Conservation (phyloP, 1,140 invertebrate genomes). For the Papilio machaon region DNA sequence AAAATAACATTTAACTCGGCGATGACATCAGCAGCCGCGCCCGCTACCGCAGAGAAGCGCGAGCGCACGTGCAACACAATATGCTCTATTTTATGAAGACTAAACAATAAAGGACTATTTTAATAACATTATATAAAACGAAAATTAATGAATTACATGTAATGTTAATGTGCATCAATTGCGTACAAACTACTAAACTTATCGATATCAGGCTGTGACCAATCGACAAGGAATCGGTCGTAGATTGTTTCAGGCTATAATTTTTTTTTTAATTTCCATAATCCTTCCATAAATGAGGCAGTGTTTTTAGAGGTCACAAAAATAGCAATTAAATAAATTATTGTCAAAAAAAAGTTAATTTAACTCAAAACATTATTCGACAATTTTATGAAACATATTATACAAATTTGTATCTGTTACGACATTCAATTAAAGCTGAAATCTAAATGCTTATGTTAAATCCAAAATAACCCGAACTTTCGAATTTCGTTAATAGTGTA, state of each 20-base stretch:
- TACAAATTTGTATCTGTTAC: not conserved
- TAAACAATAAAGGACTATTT: not conserved
- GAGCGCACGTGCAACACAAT: conserved; percentile 50
- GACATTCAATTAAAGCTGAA: not conserved
- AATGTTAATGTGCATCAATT: no score
- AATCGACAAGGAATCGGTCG: no score
- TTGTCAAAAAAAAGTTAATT: no score
- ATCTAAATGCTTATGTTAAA: conserved; percentile 16
- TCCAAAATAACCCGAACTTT: not conserved
- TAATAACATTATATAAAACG: no score
- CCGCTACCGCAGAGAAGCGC: conserved; percentile 64
- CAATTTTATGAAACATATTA: not conserved
- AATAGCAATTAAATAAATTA: no score
- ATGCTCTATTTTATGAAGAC: conserved; percentile 7
- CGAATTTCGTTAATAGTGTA: conserved; percentile 11
- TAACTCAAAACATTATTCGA: no score
- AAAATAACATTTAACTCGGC: conserved; percentile 78
- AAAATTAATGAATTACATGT: not conserved
- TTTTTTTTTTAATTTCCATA: no score
- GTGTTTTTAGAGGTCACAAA: no score
- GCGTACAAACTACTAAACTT: no score
- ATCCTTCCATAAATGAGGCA: no score
- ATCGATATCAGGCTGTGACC: no score
- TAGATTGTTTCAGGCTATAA: no score
- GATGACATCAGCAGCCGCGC: conserved; percentile 80